Evolutionary conservation across 2,888 invertebrate species (phyloP).

Genomic region (Volucella inanis): DNA sequence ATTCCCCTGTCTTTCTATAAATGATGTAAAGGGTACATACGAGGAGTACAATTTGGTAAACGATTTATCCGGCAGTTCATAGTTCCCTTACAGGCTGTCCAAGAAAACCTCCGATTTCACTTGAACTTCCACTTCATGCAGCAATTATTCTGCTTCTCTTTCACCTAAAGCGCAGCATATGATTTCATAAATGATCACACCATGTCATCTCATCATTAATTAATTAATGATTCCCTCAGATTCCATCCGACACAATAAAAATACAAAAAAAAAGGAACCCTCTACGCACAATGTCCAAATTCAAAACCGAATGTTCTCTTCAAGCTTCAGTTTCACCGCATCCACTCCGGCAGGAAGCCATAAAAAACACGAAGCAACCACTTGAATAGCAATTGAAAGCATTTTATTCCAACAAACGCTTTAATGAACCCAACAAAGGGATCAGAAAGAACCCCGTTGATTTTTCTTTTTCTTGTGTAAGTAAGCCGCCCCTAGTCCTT

Average conservation of each 20-base stretch:
- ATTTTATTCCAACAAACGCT: slow-evolving; percentile 51
- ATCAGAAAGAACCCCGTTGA: slow-evolving; percentile 38
- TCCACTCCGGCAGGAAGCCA: not conserved
- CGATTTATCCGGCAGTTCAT: too few relatives aligned
- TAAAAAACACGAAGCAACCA: slow-evolving; percentile 42
- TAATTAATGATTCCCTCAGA: slow-evolving; percentile 14
- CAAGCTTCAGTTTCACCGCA: not conserved
- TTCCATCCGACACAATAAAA: not conserved
- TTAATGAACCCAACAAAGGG: slow-evolving; percentile 50
- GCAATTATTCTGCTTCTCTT: too few relatives aligned
- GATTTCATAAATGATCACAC: not conserved
- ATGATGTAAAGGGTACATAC: too few relatives aligned
- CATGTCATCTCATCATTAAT: slow-evolving; percentile 32
- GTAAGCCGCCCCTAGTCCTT: not conserved
- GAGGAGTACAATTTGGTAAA: too few relatives aligned
- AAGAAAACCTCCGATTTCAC: too few relatives aligned
- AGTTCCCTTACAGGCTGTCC: too few relatives aligned
- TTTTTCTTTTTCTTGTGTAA: slow-evolving; percentile 22
- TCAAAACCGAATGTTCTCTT: not conserved
- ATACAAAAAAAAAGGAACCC: not conserved
- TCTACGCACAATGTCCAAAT: slow-evolving; percentile 38
- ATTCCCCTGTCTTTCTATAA: too few relatives aligned
- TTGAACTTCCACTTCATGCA: too few relatives aligned
- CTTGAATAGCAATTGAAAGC: slow-evolving; percentile 60
- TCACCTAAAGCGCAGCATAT: too few relatives aligned